Evolutionary conservation across 1,140 invertebrate species (phyloP), one percentile per base, ranked within the genome.

Genomic region (Ceratoteleas bidentatus): DNA sequence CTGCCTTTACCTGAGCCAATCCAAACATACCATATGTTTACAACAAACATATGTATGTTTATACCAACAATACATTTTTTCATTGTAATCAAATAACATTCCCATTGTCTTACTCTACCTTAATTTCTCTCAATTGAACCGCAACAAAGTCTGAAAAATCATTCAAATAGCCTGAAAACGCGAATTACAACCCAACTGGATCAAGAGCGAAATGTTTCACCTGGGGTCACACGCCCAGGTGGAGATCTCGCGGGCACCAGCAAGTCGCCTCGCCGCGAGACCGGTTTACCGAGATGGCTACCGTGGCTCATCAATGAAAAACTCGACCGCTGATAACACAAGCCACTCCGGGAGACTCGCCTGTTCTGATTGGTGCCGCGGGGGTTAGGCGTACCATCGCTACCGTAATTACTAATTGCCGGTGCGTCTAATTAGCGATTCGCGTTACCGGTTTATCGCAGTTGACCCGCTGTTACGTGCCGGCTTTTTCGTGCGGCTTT

Each of bases 391-490:
- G 74, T 56, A 79, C 74, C 70, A 64, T 62, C 68, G 81, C 83
- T 84, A 81, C 83, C 72, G 84, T 89, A 88, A 89, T 89, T 88
- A 88, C 84, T 85, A 89, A 88, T 89, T 88, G 88, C 87, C 75
- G 76, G 78, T 68, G 81, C 81, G 83, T 77, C 76, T 84, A 87
- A 89, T 89, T 88, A 89, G 83, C 73, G 78, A 88, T 88, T 86
- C 87, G 74, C 69, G 73, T 85, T 80, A 77, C 79, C 74, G 66
- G 79, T 83, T 85, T 78, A 83, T 86, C 75, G 64, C 68, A 64
- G 57, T 52, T 58, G 81, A 85, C 57, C 82, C 69, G 62, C 76
- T 68, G 82, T 80, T 74, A 84, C 74, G 69, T 69, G 56, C 61
- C 68, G 47, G 60, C 56, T 84, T 84, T 84, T 84, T 84, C 72